phyloP scores from a whole-genome alignment of 2,888 invertebrate genomes.

The Drosophila pegasa region DNA sequence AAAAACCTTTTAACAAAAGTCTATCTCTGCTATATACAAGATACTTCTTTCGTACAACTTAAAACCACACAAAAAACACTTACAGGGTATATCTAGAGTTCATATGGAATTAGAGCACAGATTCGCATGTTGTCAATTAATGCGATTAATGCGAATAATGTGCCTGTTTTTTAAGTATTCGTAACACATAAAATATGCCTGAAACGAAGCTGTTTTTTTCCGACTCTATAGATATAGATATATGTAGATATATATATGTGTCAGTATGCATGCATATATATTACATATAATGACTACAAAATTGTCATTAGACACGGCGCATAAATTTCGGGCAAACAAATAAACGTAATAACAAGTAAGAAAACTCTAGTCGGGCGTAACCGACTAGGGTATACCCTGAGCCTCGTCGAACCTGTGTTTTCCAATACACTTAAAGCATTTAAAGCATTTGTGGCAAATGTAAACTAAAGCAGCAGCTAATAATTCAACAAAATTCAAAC shows the following conservation, averaged over 20 bases:
- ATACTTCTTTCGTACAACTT: no score
- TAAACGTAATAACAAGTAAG: constrained; percentile 16
- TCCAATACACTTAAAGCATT: no score
- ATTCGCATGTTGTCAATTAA: constrained; percentile 5
- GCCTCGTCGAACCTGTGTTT: no score
- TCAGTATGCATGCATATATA: constrained; percentile 38
- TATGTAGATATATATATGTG: not conserved
- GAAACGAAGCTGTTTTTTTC: not conserved
- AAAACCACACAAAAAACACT: not conserved
- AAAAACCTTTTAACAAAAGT: no score
- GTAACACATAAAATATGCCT: constrained; percentile 4
- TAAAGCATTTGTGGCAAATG: no score
- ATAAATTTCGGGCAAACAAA: constrained; percentile 53
- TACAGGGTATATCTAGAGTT: not conserved
- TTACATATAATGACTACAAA: constrained; percentile 71
- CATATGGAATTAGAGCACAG: not conserved
- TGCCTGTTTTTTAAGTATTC: constrained; percentile 10
- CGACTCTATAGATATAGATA: not conserved
- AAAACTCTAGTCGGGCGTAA: no score
- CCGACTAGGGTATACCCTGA: no score
- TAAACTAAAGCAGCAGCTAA: no score
- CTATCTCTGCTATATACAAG: no score
- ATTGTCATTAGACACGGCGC: constrained; percentile 74
- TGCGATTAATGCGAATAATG: constrained; percentile 4
- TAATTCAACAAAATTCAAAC: no score